Conservation (phyloP, 2,888 invertebrate species). For the Malthinus flaveolus region DNA sequence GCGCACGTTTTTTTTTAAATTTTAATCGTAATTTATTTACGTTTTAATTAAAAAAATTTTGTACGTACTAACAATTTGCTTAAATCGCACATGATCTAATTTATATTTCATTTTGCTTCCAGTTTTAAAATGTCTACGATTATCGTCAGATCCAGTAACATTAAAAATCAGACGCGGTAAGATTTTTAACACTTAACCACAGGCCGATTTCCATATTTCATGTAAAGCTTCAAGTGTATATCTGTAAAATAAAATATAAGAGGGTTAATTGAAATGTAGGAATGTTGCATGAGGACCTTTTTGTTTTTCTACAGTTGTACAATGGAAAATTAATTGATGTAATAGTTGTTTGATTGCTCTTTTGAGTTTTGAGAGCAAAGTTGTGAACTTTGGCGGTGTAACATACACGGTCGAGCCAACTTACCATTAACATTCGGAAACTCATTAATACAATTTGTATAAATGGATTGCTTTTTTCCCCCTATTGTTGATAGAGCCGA, state of each 20-base stretch:
- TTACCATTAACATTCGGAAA: too few species aligned
- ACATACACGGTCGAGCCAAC: neutral
- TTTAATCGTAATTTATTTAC: too few species aligned
- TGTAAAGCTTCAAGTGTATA: too few species aligned
- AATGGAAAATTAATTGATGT: neutral
- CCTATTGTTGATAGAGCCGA: too few species aligned
- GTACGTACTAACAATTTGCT: too few species aligned
- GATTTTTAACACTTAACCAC: slow-evolving; percentile 43
- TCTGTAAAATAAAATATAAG: too few species aligned
- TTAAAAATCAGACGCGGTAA: slow-evolving; percentile 90
- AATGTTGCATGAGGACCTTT: neutral
- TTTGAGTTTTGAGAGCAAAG: neutral
- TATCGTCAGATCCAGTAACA: slow-evolving; percentile 88
- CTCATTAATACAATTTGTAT: too few species aligned
- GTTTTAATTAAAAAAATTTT: too few species aligned
- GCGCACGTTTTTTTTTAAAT: too few species aligned
- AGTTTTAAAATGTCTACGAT: slow-evolving; percentile 92
- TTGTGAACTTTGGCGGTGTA: neutral
- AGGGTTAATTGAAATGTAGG: neutral
- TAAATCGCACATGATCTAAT: too few species aligned
- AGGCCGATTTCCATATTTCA: too few species aligned
- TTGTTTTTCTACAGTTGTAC: neutral
- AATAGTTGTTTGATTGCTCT: neutral
- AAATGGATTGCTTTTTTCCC: too few species aligned
- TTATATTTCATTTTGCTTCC: slow-evolving; percentile 46